phyloP scores from a whole-genome alignment of 2,797 vertebrate species.

The Siniperca undulata region DNA sequence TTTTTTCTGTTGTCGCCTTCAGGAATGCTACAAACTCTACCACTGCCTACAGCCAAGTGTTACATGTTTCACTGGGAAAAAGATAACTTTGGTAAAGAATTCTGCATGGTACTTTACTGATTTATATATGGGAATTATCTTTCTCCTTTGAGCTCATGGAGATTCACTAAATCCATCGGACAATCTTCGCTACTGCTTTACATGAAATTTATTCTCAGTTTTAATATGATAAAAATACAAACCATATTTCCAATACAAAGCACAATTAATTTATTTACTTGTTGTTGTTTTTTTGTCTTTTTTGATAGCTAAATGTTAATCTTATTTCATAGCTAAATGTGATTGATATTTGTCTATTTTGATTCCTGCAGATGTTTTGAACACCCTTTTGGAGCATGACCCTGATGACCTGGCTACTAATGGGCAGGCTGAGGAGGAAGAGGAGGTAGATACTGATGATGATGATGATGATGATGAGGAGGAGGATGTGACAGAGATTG shows the following conservation, averaged over 20 bases:
- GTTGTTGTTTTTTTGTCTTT: not conserved
- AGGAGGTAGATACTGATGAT: conserved; percentile 62
- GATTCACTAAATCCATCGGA: not conserved
- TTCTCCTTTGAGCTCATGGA: conserved; percentile 6
- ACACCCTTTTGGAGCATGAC: conserved; percentile 90
- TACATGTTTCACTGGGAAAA: conserved; percentile 94
- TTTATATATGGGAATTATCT: not conserved
- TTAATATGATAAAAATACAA: not conserved
- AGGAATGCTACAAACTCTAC: conserved; percentile 88
- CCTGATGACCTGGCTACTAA: conserved; percentile 73
- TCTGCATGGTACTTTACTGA: not conserved
- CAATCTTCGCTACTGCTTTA: not conserved
- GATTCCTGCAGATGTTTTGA: conserved; percentile 88
- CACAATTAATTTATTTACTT: not conserved
- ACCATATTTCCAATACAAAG: not conserved
- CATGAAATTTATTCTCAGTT: not conserved
- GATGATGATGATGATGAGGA: conserved; percentile 70
- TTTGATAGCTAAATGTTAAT: not conserved
- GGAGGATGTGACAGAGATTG: conserved; percentile 66
- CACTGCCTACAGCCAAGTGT: conserved; percentile 91
- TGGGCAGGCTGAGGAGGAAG: conserved; percentile 74
- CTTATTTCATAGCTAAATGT: not conserved
- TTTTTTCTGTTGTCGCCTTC: conserved; percentile 34
- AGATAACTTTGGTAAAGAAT: conserved; percentile 94
- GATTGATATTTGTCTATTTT: conserved; percentile 7